Base-by-base conservation (phyloP, 2,113 vertebrate genomes). In the Antennarius striatus region DNA sequence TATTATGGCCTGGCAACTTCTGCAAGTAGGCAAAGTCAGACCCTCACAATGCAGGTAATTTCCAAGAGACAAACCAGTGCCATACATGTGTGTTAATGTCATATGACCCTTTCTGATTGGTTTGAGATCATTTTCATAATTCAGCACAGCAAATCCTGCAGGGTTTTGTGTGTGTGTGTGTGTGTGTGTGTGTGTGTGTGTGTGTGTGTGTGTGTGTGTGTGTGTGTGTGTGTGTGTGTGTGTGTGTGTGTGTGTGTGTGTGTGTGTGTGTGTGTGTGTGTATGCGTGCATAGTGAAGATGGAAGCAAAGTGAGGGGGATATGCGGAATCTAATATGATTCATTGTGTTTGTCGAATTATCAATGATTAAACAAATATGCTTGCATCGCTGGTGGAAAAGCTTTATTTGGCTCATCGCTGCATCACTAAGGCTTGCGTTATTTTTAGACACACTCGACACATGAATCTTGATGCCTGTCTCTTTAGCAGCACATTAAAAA, bases 11-110 rank as follows among this genome's bases (percentile, higher is more conserved):
- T 53, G 1, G 40, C 30, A 82, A 63, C 73, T n/a, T 54, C 16
- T 71, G 61, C 30, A 42, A 43, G 68, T 57, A 74, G 79, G 79
- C 69, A 80, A 73, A 81, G 77, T 79, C 56, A 77, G 58, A 52
- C 52, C 28, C 30, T 61, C 7, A 39, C 10, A 14, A 11, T 43
- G 17, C 51, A 71, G 46, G 50, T 62, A 12, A 73, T 80, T 73
- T 78, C 29, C 45, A 58, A 62, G 47, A 46, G 48, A 54, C 40
- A 28, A 57, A 15, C 51, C n/a, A 47, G 15, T 14, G 1, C 4
- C 39, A 0, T 54, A 73, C 42, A 32, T 51, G 10, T 58, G 39
- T 65, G 47, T 71, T 68, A 54, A 60, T 68, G 39, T 71, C 59
- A 57, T 56, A 64, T 14, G n/a, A 78, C 22, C 71, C 32, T 11